These are phyloP conservation scores for Camelus dromedarius DNA, from an alignment of 2,113 vertebrate species.

Conservation along the genomic window DNA sequence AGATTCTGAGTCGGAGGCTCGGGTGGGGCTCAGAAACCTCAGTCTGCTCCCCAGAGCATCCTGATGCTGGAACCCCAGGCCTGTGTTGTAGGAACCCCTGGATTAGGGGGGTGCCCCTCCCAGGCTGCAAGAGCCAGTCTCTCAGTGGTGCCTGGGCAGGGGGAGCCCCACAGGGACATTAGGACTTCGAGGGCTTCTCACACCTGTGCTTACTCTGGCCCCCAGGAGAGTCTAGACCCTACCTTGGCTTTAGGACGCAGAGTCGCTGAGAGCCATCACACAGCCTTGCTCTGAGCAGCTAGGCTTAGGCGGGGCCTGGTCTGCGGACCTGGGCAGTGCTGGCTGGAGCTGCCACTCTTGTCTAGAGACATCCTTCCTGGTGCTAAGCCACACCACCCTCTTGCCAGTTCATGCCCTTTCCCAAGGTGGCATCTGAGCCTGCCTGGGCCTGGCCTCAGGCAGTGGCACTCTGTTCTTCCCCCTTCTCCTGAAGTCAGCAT, in stretches of 20 bases:
- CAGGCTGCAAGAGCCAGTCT: neutral
- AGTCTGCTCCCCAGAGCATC: neutral
- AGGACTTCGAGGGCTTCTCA: neutral
- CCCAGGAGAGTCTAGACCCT: neutral
- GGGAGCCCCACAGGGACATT: neutral
- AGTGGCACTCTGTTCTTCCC: rapidly evolving
- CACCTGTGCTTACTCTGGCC: neutral
- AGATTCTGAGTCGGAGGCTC: neutral
- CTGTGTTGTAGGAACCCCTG: neutral
- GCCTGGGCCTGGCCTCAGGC: no score
- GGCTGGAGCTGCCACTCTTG: neutral
- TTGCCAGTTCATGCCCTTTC: neutral
- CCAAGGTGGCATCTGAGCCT: neutral
- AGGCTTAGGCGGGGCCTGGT: no score
- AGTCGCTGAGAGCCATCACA: neutral
- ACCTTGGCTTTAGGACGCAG: neutral
- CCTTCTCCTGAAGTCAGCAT: rapidly evolving
- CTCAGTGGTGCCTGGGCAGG: neutral
- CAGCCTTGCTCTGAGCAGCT: neutral
- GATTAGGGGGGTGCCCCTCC: neutral
- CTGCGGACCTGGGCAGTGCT: neutral
- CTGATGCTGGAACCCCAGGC: neutral
- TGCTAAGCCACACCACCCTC: neutral
- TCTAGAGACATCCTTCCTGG: neutral
- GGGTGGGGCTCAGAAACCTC: neutral